Base-by-base conservation (phyloP, 1,140 invertebrate genomes). In the Ips typographus region DNA sequence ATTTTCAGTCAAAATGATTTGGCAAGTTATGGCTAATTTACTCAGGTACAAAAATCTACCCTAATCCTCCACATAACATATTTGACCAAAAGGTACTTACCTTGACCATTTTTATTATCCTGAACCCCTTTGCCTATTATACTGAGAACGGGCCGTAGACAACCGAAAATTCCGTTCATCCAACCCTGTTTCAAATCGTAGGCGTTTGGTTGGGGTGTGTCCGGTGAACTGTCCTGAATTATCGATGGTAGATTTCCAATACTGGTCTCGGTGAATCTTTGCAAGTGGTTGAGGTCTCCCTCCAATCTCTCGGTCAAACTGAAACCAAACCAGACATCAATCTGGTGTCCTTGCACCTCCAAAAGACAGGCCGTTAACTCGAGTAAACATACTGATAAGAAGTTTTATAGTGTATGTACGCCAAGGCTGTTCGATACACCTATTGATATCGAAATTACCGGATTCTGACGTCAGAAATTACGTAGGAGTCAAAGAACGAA, bases 161-260 rank as follows among this genome's bases (percentile, higher is more conserved):
- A 96, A 2, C 93, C 93, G 60, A 94, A 83, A 52, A 96, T 85
- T 1, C 92, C 92, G 72, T 92, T 91, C 71, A 93, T 88, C 89
- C 91, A 94, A 43, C 88, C 87, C 56, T 84, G 83, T 41, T 85
- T 84, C 58, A 86, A 83, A 59, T 85, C 82, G 63, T 85, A 84
- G 7, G 80, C 72, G 44, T 64, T 43, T 4, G 75, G 75, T 69
- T 76, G 77, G 2, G 76, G 77, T 0, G 76, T 77, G 40, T 83
- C 77, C 3, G 79, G 81, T 4, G 83, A 82, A 44, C 80, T 80
- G 66, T 79, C 74, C 70, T 80, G 76, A 8, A 70, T 57, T 5
- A 64, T 67, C 6, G 74, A 68, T 0, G 75, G 72, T 22, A 77
- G 73, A 47, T 73, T 77, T 37, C 74, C 71, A 40, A 75, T 64